phyloP scores from a whole-genome alignment of 2,888 invertebrate genomes.

The Boloria selene region DNA sequence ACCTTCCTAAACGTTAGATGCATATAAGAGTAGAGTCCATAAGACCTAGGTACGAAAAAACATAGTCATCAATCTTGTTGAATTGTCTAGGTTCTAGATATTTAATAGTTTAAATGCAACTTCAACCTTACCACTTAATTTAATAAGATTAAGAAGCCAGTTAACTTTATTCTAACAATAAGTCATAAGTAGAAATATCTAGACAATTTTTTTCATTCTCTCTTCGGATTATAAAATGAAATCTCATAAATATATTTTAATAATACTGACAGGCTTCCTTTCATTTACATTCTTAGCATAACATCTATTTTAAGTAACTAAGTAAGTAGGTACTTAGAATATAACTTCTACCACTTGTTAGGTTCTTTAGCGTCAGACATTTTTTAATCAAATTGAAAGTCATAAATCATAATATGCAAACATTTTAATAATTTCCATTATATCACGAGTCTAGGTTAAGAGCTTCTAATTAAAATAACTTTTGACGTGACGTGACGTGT shows the following conservation, averaged over 20 bases:
- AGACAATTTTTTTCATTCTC: conserved; percentile 26
- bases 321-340: background rate
- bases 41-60: no score
- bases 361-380: no score
- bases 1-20: no score
- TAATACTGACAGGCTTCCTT: conserved; percentile 30
- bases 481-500: no score
- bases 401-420: no score
- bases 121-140: conserved; percentile 20
- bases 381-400: no score
- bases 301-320: background rate
- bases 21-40: no score
- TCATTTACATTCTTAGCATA: conserved; percentile 16
- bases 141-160: conserved; percentile 36
- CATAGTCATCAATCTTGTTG: background rate
- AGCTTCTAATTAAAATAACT: no score
- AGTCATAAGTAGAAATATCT: conserved; percentile 32
- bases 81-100: background rate
- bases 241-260: conserved; percentile 22
- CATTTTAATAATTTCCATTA: no score
- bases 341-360: background rate
- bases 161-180: conserved; percentile 29
- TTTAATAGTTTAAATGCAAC: conserved; percentile 19
- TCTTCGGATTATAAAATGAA: conserved; percentile 23
- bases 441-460: no score